phyloP scores from a whole-genome alignment of 2,888 invertebrate species.

The Pterobdella sp. region DNA sequence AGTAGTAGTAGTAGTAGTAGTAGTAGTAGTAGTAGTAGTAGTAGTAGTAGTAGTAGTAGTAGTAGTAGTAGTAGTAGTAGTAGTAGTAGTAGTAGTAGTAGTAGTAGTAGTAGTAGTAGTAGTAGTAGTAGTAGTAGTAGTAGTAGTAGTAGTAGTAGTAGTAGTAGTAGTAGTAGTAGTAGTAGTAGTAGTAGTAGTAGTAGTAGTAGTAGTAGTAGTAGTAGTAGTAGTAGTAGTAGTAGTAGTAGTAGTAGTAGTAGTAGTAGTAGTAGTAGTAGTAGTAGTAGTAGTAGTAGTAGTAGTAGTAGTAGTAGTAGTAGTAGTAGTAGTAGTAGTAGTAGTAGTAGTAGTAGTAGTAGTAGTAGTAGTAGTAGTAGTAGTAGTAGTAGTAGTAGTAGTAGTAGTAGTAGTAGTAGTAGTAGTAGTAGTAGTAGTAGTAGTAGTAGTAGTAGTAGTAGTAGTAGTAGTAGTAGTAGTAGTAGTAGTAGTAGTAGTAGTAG shows the following conservation, averaged over 20 bases:
- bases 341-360: constrained; percentile 28
- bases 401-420: constrained; percentile 30
- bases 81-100: constrained; percentile 25
- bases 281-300: constrained; percentile 20
- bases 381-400: constrained; percentile 31
- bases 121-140: constrained; percentile 19
- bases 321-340: constrained; percentile 25
- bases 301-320: constrained; percentile 23
- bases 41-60: constrained; percentile 27
- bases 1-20: constrained; percentile 29
- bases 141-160: constrained; percentile 27
- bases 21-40: constrained; percentile 22
- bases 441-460: constrained; percentile 17
- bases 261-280: constrained; percentile 20
- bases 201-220: constrained; percentile 23
- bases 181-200: constrained; percentile 24
- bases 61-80: constrained; percentile 25
- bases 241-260: constrained; percentile 19
- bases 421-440: constrained; percentile 14
- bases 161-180: constrained; percentile 24
- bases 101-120: constrained; percentile 30
- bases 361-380: constrained; percentile 31
- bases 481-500: constrained; percentile 14
- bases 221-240: constrained; percentile 17
- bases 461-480: constrained; percentile 12